These are phyloP conservation scores for Charanyca ferruginea DNA, from an alignment of 2,888 invertebrate species.

Conservation along the genomic window DNA sequence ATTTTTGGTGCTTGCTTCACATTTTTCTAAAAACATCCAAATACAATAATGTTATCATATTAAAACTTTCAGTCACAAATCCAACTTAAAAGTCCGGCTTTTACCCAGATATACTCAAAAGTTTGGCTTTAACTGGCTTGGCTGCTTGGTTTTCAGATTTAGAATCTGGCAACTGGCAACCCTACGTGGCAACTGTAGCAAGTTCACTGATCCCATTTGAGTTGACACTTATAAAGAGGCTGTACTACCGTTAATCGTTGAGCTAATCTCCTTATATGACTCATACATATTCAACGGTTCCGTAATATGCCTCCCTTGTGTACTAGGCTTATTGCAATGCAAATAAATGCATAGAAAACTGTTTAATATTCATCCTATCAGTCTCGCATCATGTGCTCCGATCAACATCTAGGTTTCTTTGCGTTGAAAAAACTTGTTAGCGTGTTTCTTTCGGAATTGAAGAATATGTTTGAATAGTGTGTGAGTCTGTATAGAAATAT, in stretches of 20 bases:
- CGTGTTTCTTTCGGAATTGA: slow-evolving; percentile 19
- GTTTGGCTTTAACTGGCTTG: not conserved
- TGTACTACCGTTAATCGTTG: slow-evolving; percentile 10
- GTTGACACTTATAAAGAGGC: not conserved
- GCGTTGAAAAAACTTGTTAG: slow-evolving; percentile 30
- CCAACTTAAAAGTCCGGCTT: too few species aligned
- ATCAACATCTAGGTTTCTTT: slow-evolving; percentile 39
- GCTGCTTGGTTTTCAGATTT: not conserved
- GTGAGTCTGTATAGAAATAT: not conserved
- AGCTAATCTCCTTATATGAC: slow-evolving; percentile 16
- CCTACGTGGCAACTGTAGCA: not conserved
- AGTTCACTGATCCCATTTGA: slow-evolving; percentile 29
- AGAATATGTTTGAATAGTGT: slow-evolving; percentile 22
- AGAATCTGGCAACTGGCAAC: not conserved
- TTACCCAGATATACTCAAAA: too few species aligned
- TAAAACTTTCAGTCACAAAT: too few species aligned
- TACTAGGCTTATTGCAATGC: slow-evolving; percentile 27
- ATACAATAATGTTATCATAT: too few species aligned
- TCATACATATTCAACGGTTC: slow-evolving; percentile 14
- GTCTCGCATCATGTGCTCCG: slow-evolving; percentile 38
- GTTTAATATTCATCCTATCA: slow-evolving; percentile 64
- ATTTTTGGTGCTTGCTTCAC: too few species aligned
- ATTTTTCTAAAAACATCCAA: too few species aligned
- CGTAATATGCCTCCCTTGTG: slow-evolving; percentile 27
- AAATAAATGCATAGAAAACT: slow-evolving; percentile 60